phyloP scores from a whole-genome alignment of 2,888 invertebrate genomes.

The Noctua comes region DNA sequence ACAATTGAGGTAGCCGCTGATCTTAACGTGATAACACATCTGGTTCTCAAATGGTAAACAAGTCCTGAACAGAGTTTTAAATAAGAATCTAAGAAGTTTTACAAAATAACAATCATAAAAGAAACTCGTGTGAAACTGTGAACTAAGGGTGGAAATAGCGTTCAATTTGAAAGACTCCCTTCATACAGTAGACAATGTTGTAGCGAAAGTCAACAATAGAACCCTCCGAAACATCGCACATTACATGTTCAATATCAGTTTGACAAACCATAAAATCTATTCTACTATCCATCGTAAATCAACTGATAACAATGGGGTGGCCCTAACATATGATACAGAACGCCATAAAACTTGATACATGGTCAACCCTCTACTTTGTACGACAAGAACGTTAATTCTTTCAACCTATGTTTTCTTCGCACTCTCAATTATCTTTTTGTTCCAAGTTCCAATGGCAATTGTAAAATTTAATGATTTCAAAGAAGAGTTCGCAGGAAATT shows the following conservation, averaged over 20 bases:
- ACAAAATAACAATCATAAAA: slow-evolving; percentile 3
- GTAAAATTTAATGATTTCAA: slow-evolving; percentile 40
- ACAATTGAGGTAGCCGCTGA: slow-evolving; percentile 55
- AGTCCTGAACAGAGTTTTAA: slow-evolving; percentile 40
- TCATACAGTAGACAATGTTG: slow-evolving; percentile 56
- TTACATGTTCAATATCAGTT: slow-evolving; percentile 76
- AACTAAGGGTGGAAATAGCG: slow-evolving; percentile 33
- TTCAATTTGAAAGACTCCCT: slow-evolving; percentile 47
- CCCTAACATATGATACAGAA: slow-evolving; percentile 51
- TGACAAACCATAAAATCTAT: slow-evolving; percentile 82
- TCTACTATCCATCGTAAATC: slow-evolving; percentile 76
- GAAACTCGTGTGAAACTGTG: slow-evolving; percentile 53
- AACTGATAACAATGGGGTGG: slow-evolving; percentile 70
- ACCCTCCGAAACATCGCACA: slow-evolving; percentile 64
- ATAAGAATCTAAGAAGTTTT: neutral
- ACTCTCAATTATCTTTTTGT: slow-evolving; percentile 42
- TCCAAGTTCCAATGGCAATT: slow-evolving; percentile 31
- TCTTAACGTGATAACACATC: slow-evolving; percentile 39
- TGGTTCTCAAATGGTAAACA: slow-evolving; percentile 45
- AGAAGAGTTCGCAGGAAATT: slow-evolving; percentile 42
- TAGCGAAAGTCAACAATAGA: slow-evolving; percentile 60
- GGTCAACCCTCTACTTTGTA: slow-evolving; percentile 43
- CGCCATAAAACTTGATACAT: slow-evolving; percentile 49
- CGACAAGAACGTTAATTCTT: slow-evolving; percentile 35
- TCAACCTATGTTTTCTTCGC: slow-evolving; percentile 18